phyloP scores from a whole-genome alignment of 2,797 vertebrate genomes.

The Coluber constrictor region DNA sequence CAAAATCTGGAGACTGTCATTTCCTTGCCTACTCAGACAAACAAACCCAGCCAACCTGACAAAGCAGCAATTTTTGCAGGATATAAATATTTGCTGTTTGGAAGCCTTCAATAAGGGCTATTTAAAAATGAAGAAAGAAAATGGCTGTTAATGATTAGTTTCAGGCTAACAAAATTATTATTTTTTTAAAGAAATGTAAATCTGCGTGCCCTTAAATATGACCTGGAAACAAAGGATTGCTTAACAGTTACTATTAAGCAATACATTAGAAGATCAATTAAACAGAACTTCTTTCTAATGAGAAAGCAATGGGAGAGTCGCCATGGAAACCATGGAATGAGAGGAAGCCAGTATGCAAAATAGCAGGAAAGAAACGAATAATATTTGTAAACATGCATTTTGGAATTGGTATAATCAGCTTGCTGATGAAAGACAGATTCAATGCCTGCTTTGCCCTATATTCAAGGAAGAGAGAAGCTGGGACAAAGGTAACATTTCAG shows the following conservation, averaged over 20 bases:
- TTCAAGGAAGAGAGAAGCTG: slow-evolving; percentile 36
- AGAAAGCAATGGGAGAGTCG: slow-evolving; percentile 78
- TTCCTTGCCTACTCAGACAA: slow-evolving; percentile 65
- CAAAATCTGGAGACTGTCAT: slow-evolving; percentile 66
- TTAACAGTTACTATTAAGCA: slow-evolving; percentile 88
- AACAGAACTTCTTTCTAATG: slow-evolving; percentile 88
- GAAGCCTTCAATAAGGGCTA: slow-evolving; percentile 77
- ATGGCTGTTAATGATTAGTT: slow-evolving; percentile 93
- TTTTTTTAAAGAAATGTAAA: slow-evolving; percentile 89
- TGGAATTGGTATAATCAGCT: slow-evolving; percentile 69
- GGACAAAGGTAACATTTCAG: slow-evolving; percentile 25
- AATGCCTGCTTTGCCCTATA: slow-evolving; percentile 37
- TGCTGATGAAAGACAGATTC: slow-evolving; percentile 61
- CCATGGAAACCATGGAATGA: slow-evolving; percentile 85
- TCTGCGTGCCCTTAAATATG: slow-evolving; percentile 86
- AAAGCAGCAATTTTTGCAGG: slow-evolving; percentile 76
- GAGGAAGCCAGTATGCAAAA: slow-evolving; percentile 72
- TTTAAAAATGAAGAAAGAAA: slow-evolving; percentile 86
- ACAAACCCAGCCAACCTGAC: slow-evolving; percentile 65
- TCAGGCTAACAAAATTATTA: slow-evolving; percentile 76
- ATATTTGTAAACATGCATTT: slow-evolving; percentile 75
- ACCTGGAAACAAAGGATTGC: slow-evolving; percentile 97
- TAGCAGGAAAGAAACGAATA: slow-evolving; percentile 70
- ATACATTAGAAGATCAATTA: slow-evolving; percentile 99
- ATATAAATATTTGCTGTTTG: slow-evolving; percentile 89